phyloP scores from a whole-genome alignment of 2,113 vertebrate genomes.

The Siniperca knerii region DNA sequence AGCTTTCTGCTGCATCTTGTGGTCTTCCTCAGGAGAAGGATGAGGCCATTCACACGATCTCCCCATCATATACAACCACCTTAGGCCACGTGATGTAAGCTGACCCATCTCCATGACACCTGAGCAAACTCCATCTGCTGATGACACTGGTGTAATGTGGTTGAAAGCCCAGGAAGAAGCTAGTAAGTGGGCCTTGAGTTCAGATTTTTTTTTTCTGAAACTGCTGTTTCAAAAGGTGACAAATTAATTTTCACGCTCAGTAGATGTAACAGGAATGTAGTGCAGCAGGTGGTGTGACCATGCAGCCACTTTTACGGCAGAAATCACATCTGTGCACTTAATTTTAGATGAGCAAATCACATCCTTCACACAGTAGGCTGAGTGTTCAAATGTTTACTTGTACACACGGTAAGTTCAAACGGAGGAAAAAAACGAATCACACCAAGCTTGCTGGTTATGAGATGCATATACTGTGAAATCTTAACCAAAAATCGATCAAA shows the following conservation, averaged over 20 bases:
- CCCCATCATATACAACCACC: neutral
- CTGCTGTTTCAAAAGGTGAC: conserved; percentile 12
- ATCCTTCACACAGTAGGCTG: conserved; percentile 19
- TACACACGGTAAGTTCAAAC: conserved; percentile 31
- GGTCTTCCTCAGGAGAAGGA: conserved; percentile 2
- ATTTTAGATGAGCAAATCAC: conserved; percentile 24
- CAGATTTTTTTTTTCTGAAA: neutral
- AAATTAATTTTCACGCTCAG: neutral
- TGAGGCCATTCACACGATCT: neutral
- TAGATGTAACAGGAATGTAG: conserved; percentile 28
- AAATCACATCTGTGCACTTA: neutral
- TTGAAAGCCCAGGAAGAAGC: conserved; percentile 15
- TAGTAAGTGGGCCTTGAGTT: conserved; percentile 3
- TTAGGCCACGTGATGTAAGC: neutral
- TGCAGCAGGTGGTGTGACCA: neutral
- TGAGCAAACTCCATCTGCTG: neutral
- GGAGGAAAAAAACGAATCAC: conserved; percentile 33
- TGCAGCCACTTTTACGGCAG: neutral
- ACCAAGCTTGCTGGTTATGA: conserved; percentile 69
- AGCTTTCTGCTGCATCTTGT: neutral
- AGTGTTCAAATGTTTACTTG: conserved; percentile 28
- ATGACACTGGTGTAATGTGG: neutral
- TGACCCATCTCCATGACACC: neutral
- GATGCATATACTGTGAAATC: conserved; percentile 57
- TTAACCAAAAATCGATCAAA: conserved; percentile 49